Base-by-base conservation (phyloP, 2,888 invertebrate species). In the Drosophila longiperda region DNA sequence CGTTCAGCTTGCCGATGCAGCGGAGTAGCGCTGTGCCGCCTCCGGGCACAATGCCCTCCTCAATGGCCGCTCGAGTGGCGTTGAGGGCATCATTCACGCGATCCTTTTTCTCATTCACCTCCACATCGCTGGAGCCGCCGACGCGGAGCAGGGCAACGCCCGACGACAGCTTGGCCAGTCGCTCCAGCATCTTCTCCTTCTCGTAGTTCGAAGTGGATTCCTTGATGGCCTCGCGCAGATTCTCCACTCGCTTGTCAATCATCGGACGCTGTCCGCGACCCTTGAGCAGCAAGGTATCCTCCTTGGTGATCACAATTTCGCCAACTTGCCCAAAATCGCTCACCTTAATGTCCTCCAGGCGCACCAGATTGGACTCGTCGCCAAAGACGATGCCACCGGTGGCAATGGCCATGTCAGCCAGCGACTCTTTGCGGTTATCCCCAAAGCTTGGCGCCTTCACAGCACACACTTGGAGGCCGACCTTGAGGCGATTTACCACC, bases 381-480 rank as follows among this genome's bases (percentile, higher is more conserved):
- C 98, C 98, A 92, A 99, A 98, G 3, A 99, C 97, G 84, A 97
- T 96, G 69, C 97, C 98, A 60, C 98, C 98, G 0, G 97, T 96
- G 23, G 98, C 95, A 83, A 98, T 95, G 4, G 98, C 98, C 96
- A 98, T 98, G 89, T 99, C 98, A 81, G 96, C 96, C 8, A 98
- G 94, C 1, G 97, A 97, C 53, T 97, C 96, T 93, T 98, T 98
- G 61, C 98, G 95, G 93, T 99, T 98, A 92, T 99, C 99, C 61
- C 98, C 98, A 91, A 99, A 99, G 2, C 98, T 98, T 68, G 98
- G 98, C 1, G 98, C 98, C 91, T 99, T 99, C 0, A 98, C 98
- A 23, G 98, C 98, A 62, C 96, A 97, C 1, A 99, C 97, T 93
- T 99, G 98, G 6, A 99, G 95, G 1, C 98, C 98, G 83, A 98